Evolutionary conservation across 64 coral and sea anemone genomes (phyloP).

Genomic region (Stichodactyla mertensii): DNA sequence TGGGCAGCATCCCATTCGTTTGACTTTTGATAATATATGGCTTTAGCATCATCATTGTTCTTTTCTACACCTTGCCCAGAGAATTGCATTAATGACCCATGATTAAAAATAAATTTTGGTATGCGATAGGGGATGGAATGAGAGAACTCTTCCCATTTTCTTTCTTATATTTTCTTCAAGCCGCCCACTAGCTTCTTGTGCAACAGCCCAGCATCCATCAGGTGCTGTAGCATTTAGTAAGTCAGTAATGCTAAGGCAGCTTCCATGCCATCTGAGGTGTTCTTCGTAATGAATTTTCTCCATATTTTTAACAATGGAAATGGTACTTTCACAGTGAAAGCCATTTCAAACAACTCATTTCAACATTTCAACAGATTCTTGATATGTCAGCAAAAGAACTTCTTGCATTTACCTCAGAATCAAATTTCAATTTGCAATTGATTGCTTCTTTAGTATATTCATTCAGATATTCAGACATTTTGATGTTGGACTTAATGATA

Average conservation of each 20-base stretch:
- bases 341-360: conserved; percentile 33
- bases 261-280: conserved; percentile 19
- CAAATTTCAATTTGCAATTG: not conserved
- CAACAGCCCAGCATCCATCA: conserved; percentile 24
- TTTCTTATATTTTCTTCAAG: conserved; percentile 34
- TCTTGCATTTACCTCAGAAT: not conserved
- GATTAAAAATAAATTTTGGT: too few species aligned
- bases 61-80: too few species aligned
- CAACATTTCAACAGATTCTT: conserved; percentile 3
- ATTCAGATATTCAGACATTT: conserved; percentile 2
- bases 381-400: not conserved
- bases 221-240: conserved; percentile 41
- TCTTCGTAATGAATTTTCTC: conserved; percentile 23
- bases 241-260: conserved; percentile 16
- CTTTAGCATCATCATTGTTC: too few species aligned
- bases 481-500: not conserved
- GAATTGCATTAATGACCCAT: too few species aligned
- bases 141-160: conserved; percentile 15
- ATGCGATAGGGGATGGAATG: not conserved
- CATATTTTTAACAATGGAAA: conserved; percentile 36
- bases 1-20: too few species aligned
- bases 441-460: conserved; percentile 8
- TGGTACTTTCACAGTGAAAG: conserved; percentile 41
- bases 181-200: conserved; percentile 4
- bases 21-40: too few species aligned